These are phyloP conservation scores for Stomatorhinus walkeri DNA, from an alignment of 2,797 vertebrate species.

Conservation along the genomic window DNA sequence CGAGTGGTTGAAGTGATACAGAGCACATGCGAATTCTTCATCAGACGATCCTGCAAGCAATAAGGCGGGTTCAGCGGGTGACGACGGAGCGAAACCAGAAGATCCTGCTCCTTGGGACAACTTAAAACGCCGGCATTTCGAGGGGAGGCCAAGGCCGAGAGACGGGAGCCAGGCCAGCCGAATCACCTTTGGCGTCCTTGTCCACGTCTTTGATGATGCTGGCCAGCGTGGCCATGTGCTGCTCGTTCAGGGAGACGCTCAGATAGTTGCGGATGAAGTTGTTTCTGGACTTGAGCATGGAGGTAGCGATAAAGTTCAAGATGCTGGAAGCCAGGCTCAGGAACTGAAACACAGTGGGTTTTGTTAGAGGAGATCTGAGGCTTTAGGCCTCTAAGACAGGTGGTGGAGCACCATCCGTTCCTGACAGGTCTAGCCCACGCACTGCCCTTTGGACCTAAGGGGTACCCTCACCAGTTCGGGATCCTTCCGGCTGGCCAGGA, in stretches of 20 bases:
- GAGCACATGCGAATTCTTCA: slow-evolving; percentile 88
- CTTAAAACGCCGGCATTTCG: background rate
- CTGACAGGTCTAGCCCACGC: background rate
- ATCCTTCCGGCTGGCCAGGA: slow-evolving; percentile 94
- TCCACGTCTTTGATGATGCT: slow-evolving; percentile 98
- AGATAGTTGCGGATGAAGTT: slow-evolving; percentile 98
- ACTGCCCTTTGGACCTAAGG: background rate
- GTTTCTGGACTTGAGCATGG: slow-evolving; percentile 95
- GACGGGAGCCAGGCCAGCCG: background rate
- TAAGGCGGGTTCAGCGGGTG: background rate
- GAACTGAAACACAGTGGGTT: slow-evolving; percentile 60
- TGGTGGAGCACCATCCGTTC: background rate
- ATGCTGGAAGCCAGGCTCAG: slow-evolving; percentile 91
- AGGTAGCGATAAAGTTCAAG: slow-evolving; percentile 91
- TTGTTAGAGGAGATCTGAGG: background rate
- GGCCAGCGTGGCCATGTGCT: slow-evolving; percentile 93
- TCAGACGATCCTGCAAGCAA: slow-evolving; percentile 75
- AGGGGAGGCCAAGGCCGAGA: background rate
- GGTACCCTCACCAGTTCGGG: slow-evolving; percentile 81
- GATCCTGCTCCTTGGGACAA: background rate
- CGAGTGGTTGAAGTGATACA: slow-evolving; percentile 97
- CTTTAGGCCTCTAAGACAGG: background rate
- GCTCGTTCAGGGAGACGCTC: slow-evolving; percentile 90
- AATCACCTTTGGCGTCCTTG: slow-evolving; percentile 90
- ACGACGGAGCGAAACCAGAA: background rate